A percentile compares a stretch with the other conserved stretches of the same genome.
These are phyloP conservation scores for Choristoneura fumiferana DNA, from an alignment of 1,140 invertebrate genomes.

Conservation along the genomic window DNA sequence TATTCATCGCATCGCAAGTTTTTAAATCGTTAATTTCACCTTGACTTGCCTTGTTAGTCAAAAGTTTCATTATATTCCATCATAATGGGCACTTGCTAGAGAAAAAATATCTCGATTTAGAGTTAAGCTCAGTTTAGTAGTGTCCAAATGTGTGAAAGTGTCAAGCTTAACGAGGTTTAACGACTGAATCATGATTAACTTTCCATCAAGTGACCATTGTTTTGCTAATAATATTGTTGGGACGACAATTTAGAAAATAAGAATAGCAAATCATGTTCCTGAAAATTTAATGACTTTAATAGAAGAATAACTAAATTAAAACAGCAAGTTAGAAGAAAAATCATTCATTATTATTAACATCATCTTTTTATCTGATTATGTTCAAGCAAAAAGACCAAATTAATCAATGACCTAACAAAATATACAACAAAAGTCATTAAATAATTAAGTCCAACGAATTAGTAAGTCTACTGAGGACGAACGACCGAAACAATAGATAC, in stretches of 20 bases:
- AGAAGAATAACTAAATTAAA: conserved; percentile 79
- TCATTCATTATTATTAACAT: conserved; percentile 73
- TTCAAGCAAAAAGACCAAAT: conserved; percentile 72
- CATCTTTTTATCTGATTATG: conserved; percentile 69
- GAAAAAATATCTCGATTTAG: too few species aligned
- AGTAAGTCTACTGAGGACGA: conserved; percentile 57
- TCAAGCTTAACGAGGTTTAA: too few species aligned
- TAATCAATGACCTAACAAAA: conserved; percentile 78
- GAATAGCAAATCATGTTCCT: conserved; percentile 58
- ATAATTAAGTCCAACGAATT: conserved; percentile 73
- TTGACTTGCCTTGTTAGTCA: too few species aligned
- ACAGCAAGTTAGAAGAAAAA: conserved; percentile 77
- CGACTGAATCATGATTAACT: too few species aligned
- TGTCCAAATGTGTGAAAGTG: too few species aligned
- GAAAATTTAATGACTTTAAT: conserved; percentile 79
- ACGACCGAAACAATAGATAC: conserved; percentile 48
- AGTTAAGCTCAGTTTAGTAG: too few species aligned
- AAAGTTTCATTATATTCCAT: too few species aligned
- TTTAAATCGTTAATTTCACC: too few species aligned
- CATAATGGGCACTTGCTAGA: too few species aligned
- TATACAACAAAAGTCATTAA: conserved; percentile 79
- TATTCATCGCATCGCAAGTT: too few species aligned
- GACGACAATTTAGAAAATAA: conserved; percentile 22
- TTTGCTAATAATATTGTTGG: too few species aligned
- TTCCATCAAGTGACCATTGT: too few species aligned